Conservation (phyloP, 2,113 vertebrate species). For the Deroptyus accipitrinus region DNA sequence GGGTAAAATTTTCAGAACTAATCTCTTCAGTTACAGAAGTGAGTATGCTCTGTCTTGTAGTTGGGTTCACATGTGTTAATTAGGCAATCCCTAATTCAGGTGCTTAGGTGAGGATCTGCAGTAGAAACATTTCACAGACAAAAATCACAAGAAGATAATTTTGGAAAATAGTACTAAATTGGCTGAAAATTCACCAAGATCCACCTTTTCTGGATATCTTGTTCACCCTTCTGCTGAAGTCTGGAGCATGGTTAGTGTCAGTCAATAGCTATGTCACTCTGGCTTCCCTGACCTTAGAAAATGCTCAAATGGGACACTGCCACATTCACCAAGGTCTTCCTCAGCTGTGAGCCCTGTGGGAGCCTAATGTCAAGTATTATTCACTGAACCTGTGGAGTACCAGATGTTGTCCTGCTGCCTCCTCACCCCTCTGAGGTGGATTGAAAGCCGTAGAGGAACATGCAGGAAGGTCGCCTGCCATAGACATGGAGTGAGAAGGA, state of each 20-base stretch:
- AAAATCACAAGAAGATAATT: not conserved
- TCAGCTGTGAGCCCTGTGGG: not conserved
- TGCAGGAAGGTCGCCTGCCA: rapidly evolving
- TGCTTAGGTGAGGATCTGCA: not conserved
- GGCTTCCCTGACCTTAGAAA: not conserved
- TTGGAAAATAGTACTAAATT: not conserved
- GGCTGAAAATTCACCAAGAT: not conserved
- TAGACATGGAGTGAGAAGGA: not conserved
- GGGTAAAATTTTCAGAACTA: not conserved
- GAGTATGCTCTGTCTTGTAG: not conserved
- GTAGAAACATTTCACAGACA: not conserved
- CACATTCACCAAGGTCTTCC: not conserved
- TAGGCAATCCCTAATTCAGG: not conserved
- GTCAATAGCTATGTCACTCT: not conserved
- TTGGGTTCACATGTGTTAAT: not conserved
- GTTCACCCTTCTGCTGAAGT: not conserved
- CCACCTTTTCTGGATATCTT: not conserved
- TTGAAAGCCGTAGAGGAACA: not conserved
- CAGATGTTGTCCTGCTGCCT: not conserved
- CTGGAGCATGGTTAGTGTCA: not conserved
- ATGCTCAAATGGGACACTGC: not conserved
- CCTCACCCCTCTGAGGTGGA: not conserved
- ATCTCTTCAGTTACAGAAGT: not conserved
- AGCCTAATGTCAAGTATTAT: not conserved
- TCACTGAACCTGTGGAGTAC: not conserved